Percentiles rank a stretch among this genome's conserved stretches.
phyloP scores from a whole-genome alignment of 2,888 invertebrate genomes.

The Lasioglossum leucozonium region DNA sequence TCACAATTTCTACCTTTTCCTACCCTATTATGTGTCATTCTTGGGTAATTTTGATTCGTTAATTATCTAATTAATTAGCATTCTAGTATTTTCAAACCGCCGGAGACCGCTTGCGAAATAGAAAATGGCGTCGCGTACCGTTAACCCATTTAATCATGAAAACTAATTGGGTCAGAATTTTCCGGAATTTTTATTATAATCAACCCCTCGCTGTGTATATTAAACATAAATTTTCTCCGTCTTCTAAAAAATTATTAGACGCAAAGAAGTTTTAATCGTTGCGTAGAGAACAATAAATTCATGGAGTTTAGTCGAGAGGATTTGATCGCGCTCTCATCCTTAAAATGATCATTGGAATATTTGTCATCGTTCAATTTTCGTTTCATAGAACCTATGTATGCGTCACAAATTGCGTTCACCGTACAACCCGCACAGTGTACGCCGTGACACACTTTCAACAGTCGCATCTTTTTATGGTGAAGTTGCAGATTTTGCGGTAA shows the following conservation, averaged over 20 bases:
- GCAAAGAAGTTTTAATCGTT: too few relatives aligned
- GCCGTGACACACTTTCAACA: neutral
- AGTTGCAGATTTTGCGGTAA: neutral
- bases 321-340: too few relatives aligned
- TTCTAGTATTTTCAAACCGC: constrained; percentile 47
- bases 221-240: too few relatives aligned
- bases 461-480: neutral
- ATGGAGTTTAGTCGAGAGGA: too few relatives aligned
- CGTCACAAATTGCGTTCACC: neutral
- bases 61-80: constrained; percentile 56
- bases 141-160: neutral
- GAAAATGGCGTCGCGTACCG: neutral
- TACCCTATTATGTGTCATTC: constrained; percentile 42
- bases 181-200: too few relatives aligned
- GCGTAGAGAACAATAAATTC: too few relatives aligned
- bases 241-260: too few relatives aligned
- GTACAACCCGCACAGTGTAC: neutral
- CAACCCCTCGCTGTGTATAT: too few relatives aligned
- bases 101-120: constrained; percentile 15
- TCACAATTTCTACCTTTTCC: constrained; percentile 59
- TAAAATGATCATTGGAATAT: neutral
- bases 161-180: neutral
- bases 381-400: neutral
- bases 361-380: neutral
- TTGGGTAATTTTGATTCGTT: constrained; percentile 67